Evolutionary conservation across 1,140 invertebrate genomes (phyloP), one percentile per base, ranked within the genome.

Genomic region (Neotoxoptera formosana): DNA sequence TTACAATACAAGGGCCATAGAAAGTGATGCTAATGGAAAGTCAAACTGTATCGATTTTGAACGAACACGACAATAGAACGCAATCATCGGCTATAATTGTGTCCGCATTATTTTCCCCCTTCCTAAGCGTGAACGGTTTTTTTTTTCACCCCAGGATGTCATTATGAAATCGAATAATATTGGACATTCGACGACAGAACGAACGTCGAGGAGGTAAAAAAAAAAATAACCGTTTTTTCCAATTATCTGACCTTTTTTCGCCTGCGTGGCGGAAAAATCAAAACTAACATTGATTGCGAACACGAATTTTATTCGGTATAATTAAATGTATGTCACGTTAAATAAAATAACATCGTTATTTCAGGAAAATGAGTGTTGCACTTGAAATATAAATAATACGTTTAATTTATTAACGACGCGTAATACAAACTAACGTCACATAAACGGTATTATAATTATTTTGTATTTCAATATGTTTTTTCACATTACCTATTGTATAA

Each of bases 11-110:
- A 23, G 47, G 23, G 21, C 51, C 34, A 53, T 23, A 25, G n/a
- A 89, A 56, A 89, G 34, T 25, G 34, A 89, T 89, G 48, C 88
- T 56, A 89, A 89, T 56, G 53, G 30, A 90, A 60, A 60, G 25
- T 90, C 56, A 45, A 45, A 67, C 41, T n/a, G 11, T n/a, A 90
- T 60, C 53, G 56, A 90, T 90, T 45, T 60, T 45, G 2, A 23
- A 90, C 36, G 36, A 25, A 8, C 48, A 30, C 47, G 21, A 86
- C 81, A 92, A 92, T 92, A 45, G 47, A 92, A 81, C 76, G 91
- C 34, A 93, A 93, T 93, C 34, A 56, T 34, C 60, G 9, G 25
- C 67, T 23, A 56, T 91, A 91, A 83, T 90, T 67, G 89, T 30
- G 34, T 90, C 17, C 36, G 41, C 53, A 67, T 60, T 60, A 90